Evolutionary conservation across 2,113 vertebrate species (phyloP).

Genomic region (Centropus bengalensis): DNA sequence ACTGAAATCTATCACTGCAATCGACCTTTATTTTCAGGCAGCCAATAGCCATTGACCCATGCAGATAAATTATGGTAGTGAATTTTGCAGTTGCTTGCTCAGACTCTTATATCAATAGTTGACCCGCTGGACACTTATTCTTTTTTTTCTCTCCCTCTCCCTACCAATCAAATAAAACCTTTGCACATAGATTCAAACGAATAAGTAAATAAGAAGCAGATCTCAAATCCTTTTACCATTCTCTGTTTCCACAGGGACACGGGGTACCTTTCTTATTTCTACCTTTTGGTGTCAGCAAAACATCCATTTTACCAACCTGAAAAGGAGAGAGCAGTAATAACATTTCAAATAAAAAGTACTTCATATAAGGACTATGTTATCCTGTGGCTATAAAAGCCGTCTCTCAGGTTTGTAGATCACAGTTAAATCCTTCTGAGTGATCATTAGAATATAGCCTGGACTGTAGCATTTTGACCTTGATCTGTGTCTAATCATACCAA

Average conservation of each 20-base stretch:
- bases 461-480: background rate
- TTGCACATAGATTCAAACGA: background rate
- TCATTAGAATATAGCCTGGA: background rate
- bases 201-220: background rate
- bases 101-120: conserved; percentile 57
- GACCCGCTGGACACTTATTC: conserved; percentile 27
- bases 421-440: background rate
- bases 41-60: conserved; percentile 65
- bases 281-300: conserved; percentile 63
- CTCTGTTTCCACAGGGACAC: background rate
- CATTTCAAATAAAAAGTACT: background rate
- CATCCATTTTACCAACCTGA: background rate
- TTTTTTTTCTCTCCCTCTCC: background rate
- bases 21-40: conserved; percentile 69
- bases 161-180: background rate
- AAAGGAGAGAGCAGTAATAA: background rate
- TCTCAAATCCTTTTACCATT: background rate
- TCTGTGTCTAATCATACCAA: background rate
- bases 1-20: conserved; percentile 64
- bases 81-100: conserved; percentile 66
- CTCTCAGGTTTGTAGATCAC: background rate
- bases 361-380: background rate
- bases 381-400: background rate
- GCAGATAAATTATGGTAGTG: conserved; percentile 65
- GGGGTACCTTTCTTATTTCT: background rate